These are phyloP conservation scores for Podotricha telesiphe DNA, from an alignment of 2,888 invertebrate species.

Conservation along the genomic window DNA sequence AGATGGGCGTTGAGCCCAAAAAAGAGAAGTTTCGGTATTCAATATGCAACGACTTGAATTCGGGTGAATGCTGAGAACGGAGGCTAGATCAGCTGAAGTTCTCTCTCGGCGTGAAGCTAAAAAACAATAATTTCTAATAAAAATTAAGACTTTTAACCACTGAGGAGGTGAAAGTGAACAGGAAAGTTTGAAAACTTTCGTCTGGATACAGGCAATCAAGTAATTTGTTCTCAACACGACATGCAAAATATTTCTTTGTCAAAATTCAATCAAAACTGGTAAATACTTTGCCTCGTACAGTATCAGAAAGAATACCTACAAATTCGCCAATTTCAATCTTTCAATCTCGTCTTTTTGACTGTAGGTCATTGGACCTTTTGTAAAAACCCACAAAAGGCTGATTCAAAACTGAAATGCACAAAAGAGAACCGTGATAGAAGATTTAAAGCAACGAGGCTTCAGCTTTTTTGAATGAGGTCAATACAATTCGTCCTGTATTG, in stretches of 20 bases:
- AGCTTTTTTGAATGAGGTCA: constrained; percentile 26
- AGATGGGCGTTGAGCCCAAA: too few relatives aligned
- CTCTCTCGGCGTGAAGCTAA: too few relatives aligned
- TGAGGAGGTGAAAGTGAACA: too few relatives aligned
- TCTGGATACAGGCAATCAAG: neutral
- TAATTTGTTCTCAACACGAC: neutral
- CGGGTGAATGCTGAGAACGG: too few relatives aligned
- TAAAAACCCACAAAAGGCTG: constrained; percentile 16
- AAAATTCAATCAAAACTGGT: neutral
- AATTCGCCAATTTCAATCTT: constrained; percentile 2
- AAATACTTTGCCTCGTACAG: neutral
- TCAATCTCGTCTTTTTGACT: neutral
- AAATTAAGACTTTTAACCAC: neutral
- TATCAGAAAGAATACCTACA: neutral
- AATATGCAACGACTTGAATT: too few relatives aligned
- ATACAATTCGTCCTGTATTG: constrained; percentile 26
- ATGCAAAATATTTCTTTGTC: neutral
- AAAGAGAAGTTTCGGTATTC: too few relatives aligned
- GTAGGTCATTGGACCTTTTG: constrained; percentile 18
- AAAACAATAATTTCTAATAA: too few relatives aligned
- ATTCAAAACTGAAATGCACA: constrained; percentile 24
- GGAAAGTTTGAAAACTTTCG: neutral
- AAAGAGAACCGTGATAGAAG: constrained; percentile 21
- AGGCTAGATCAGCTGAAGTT: too few relatives aligned
- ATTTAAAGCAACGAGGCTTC: constrained; percentile 21